These are phyloP conservation scores for Actenoides lindsayi DNA, from an alignment of 2,113 vertebrate genomes.

Conservation along the genomic window DNA sequence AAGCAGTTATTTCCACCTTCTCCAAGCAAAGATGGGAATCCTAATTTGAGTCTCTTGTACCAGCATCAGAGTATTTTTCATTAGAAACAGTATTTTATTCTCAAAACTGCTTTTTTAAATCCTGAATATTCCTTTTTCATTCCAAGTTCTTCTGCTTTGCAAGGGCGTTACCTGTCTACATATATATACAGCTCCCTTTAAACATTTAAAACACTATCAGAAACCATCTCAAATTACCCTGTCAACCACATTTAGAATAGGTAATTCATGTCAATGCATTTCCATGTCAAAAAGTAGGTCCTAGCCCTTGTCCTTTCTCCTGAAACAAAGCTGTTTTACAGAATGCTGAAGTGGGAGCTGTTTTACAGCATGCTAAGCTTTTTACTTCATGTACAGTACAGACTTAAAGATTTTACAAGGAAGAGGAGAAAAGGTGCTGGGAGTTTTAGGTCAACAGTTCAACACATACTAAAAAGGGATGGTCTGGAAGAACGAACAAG, in stretches of 20 bases:
- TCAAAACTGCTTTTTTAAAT: background rate
- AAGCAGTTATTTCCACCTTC: background rate
- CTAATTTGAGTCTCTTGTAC: background rate
- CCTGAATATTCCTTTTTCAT: background rate
- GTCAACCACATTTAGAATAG: background rate
- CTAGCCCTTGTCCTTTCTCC: background rate
- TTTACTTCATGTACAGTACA: background rate
- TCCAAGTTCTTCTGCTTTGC: background rate
- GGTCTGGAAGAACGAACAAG: conserved; percentile 22
- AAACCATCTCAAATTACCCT: background rate
- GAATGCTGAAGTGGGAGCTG: background rate
- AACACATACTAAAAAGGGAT: background rate
- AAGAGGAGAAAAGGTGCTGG: background rate
- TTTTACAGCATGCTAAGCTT: background rate
- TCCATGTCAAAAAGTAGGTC: background rate
- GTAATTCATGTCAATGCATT: background rate
- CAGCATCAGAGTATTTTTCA: background rate
- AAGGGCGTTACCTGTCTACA: background rate
- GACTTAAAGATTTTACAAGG: conserved; percentile 14
- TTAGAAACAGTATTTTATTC: background rate
- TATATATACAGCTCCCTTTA: background rate
- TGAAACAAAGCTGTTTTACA: background rate
- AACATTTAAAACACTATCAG: background rate
- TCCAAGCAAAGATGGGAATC: background rate
- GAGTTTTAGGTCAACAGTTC: conserved; percentile 26